Evolutionary conservation across 2,888 invertebrate genomes (phyloP).

Genomic region (Vanessa cardui): DNA sequence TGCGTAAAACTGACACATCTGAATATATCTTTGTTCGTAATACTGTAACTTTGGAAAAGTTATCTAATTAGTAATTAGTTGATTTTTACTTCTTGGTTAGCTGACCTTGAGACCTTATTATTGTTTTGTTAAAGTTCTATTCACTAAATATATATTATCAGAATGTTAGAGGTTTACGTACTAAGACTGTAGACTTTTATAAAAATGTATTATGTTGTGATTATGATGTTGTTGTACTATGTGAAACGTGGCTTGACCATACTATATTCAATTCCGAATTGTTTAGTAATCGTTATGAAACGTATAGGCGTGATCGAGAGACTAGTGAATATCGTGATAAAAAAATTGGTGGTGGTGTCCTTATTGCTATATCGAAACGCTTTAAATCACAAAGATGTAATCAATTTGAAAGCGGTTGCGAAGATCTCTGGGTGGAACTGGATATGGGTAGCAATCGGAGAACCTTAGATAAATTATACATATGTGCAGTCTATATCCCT

Average conservation of each 20-base stretch:
- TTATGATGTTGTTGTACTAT: conserved; percentile 37
- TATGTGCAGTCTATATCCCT: conserved; percentile 26
- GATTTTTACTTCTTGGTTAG: background rate
- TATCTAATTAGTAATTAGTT: background rate
- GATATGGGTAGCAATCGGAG: background rate
- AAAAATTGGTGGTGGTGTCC: conserved; percentile 38
- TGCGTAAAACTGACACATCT: background rate
- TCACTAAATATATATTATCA: conserved; percentile 35
- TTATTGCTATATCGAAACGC: conserved; percentile 33
- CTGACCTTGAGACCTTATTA: background rate
- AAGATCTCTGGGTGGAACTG: conserved; percentile 24
- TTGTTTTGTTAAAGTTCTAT: conserved; percentile 1
- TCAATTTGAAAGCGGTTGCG: conserved; percentile 12
- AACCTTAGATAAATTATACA: background rate
- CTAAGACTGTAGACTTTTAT: conserved; percentile 34
- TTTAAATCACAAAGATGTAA: background rate
- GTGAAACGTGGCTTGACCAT: conserved; percentile 40
- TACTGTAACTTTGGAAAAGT: background rate
- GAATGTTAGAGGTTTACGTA: conserved; percentile 39
- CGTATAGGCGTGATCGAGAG: conserved; percentile 39
- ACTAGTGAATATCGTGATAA: conserved; percentile 15
- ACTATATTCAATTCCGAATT: conserved; percentile 33
- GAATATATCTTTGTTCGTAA: background rate
- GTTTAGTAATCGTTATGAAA: conserved; percentile 37
- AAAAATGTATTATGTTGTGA: conserved; percentile 28